Evolutionary conservation across 1,140 invertebrate genomes (phyloP).

Genomic region (Delia radicum): DNA sequence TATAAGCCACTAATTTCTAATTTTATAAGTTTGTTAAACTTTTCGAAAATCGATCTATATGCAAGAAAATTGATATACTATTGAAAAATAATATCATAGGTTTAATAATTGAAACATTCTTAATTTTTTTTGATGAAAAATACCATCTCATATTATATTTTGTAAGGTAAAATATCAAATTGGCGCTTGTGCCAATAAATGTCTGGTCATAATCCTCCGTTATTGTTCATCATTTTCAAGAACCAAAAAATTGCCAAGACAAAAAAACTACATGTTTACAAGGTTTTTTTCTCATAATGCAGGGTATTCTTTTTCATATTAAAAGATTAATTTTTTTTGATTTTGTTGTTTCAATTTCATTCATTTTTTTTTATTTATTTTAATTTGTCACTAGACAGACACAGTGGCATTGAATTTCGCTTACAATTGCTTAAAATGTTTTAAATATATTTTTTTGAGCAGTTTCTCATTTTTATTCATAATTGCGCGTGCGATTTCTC

Average conservation of each 20-base stretch:
- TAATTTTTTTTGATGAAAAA: too few relatives aligned
- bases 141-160: too few relatives aligned
- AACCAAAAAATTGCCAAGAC: background rate
- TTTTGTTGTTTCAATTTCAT: background rate
- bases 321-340: background rate
- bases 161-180: background rate
- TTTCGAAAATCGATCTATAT: too few relatives aligned
- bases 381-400: constrained; percentile 27
- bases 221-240: background rate
- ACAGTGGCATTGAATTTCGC: constrained; percentile 46
- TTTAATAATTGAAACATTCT: too few relatives aligned
- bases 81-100: too few relatives aligned
- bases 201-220: background rate
- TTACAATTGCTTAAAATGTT: constrained; percentile 24
- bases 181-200: constrained; percentile 18
- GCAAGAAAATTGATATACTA: too few relatives aligned
- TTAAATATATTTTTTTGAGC: too few relatives aligned
- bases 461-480: background rate
- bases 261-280: background rate
- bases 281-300: background rate
- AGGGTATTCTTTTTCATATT: background rate
- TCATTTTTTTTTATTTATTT: constrained; percentile 27
- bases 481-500: constrained; percentile 24
- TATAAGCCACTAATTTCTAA: too few relatives aligned
- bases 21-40: too few relatives aligned